Conservation (phyloP, 2,888 invertebrate genomes). For the Plebejus melissa region DNA sequence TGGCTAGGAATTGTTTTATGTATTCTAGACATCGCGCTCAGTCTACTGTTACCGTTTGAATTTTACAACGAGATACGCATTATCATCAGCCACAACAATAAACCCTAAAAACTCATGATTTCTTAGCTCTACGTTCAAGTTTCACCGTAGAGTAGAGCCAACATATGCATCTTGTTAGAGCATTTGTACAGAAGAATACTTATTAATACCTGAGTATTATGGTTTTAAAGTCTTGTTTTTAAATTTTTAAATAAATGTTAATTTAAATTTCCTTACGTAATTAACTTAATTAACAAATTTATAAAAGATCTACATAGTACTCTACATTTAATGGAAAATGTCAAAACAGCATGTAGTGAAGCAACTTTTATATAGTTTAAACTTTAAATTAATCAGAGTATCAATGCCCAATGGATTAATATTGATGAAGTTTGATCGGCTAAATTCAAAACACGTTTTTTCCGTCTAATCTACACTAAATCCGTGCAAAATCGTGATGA, state of each 20-base stretch:
- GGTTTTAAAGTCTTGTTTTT: too few relatives aligned
- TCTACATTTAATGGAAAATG: too few relatives aligned
- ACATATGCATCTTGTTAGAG: not conserved
- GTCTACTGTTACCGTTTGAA: not conserved
- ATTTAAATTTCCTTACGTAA: too few relatives aligned
- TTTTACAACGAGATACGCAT: not conserved
- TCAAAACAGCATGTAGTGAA: not conserved
- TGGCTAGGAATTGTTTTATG: slow-evolving; percentile 1
- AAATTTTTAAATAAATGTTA: too few relatives aligned
- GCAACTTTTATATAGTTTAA: not conserved
- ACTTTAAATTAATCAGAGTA: not conserved
- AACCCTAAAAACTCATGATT: not conserved
- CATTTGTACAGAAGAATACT: too few relatives aligned
- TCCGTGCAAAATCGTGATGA: slow-evolving; percentile 9
- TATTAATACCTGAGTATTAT: too few relatives aligned
- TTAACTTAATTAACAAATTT: too few relatives aligned
- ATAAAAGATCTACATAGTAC: too few relatives aligned
- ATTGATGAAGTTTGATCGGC: not conserved
- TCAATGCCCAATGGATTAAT: not conserved
- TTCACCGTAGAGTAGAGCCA: not conserved
- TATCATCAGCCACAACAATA: not conserved
- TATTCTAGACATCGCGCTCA: slow-evolving; percentile 1
- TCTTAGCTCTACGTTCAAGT: not conserved
- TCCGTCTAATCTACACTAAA: slow-evolving; percentile 1
- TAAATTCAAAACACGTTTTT: not conserved